These are phyloP conservation scores for Lasioglossum baleicum DNA, from an alignment of 1,140 invertebrate genomes.

Conservation along the genomic window DNA sequence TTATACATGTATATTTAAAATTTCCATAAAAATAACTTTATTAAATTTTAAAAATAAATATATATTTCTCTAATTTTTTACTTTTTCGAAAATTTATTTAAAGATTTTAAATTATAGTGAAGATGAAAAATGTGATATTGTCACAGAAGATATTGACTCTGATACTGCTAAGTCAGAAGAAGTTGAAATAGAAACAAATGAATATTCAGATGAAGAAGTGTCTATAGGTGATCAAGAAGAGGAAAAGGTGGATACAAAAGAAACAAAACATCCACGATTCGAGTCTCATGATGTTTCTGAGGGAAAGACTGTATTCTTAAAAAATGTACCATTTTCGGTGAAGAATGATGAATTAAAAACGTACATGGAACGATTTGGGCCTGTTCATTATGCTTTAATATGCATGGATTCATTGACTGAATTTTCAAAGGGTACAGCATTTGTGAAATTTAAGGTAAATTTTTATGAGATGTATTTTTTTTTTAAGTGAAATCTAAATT, in stretches of 20 bases:
- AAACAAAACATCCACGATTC: constrained; percentile 68
- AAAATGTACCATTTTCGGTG: constrained; percentile 93
- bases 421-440: constrained; percentile 94
- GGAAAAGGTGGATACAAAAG: constrained; percentile 34
- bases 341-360: constrained; percentile 88
- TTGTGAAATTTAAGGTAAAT: constrained; percentile 92
- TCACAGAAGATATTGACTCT: constrained; percentile 10
- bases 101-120: no score
- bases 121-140: no score
- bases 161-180: constrained; percentile 54
- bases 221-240: constrained; percentile 63
- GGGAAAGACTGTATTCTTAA: constrained; percentile 94
- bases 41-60: no score
- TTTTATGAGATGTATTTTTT: constrained; percentile 20
- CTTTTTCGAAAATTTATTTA: no score
- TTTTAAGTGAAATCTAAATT: no score
- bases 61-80: no score
- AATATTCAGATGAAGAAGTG: constrained; percentile 48
- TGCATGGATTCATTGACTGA: constrained; percentile 92
- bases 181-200: background rate
- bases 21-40: no score
- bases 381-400: constrained; percentile 90
- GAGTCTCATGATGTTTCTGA: constrained; percentile 88
- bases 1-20: no score
- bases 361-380: constrained; percentile 89